Conservation (phyloP, 2,888 invertebrate genomes). For the Limenitis camilla region DNA sequence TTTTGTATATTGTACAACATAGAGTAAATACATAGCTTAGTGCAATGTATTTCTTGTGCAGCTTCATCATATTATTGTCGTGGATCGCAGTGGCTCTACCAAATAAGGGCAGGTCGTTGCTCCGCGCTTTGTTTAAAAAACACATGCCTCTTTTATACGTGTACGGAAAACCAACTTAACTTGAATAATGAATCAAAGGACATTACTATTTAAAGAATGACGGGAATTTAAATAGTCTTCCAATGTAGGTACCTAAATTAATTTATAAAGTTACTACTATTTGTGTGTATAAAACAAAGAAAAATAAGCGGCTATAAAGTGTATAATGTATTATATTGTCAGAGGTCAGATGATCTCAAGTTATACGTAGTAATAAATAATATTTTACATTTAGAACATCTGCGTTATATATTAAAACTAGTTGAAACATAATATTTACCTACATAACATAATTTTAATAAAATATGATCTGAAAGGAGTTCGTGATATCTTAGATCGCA, state of each 20-base stretch:
- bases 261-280: constrained; percentile 17
- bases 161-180: constrained; percentile 51
- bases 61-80: constrained; percentile 29
- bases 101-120: constrained; percentile 66
- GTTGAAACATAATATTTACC: constrained; percentile 1
- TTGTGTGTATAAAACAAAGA: constrained; percentile 12
- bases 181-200: constrained; percentile 46
- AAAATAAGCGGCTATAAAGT: constrained; percentile 4
- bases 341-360: neutral
- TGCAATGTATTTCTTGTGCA: constrained; percentile 14
- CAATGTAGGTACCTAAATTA: constrained; percentile 19
- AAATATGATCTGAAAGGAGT: constrained; percentile 14
- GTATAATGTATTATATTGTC: neutral
- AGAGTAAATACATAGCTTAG: neutral
- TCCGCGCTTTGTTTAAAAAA: constrained; percentile 62
- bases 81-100: constrained; percentile 46
- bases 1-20: neutral
- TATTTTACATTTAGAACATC: neutral
- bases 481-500: constrained; percentile 15
- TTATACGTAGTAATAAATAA: neutral
- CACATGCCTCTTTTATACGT: constrained; percentile 53
- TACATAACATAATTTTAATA: constrained; percentile 10
- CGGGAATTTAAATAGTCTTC: constrained; percentile 34
- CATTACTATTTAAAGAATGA: constrained; percentile 36
- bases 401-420: neutral